phyloP scores from a whole-genome alignment of 2,797 vertebrate species.

The Ispidina lecontei region DNA sequence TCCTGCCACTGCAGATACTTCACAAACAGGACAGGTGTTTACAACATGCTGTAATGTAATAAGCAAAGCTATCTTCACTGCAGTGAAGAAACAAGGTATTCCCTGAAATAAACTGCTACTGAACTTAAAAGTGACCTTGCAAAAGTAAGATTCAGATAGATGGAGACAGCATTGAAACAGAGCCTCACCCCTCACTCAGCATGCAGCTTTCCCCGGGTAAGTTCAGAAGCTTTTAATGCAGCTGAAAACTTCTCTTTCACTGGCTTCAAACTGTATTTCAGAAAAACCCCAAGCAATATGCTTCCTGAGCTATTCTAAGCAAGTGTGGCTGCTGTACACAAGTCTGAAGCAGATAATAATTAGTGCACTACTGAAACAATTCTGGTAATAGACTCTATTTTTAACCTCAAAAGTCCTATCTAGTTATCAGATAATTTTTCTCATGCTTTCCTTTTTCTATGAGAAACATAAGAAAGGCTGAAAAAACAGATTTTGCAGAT shows the following conservation, averaged over 20 bases:
- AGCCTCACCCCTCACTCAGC: neutral
- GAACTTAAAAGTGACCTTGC: constrained; percentile 5
- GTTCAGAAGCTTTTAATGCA: neutral
- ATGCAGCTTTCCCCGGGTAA: neutral
- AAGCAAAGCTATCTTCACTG: neutral
- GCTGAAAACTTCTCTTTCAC: neutral
- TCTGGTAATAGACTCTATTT: neutral
- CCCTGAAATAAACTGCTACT: constrained; percentile 32
- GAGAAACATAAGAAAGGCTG: neutral
- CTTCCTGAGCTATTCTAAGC: neutral
- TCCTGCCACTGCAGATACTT: neutral
- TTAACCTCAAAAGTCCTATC: neutral
- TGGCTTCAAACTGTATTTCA: neutral
- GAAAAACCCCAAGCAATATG: neutral
- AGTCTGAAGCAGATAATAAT: neutral
- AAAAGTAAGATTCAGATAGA: neutral
- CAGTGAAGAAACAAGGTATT: neutral
- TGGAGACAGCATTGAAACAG: neutral
- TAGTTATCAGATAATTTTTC: neutral
- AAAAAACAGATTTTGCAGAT: neutral
- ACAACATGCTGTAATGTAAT: neutral
- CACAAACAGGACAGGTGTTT: neutral
- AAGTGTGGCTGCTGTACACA: neutral
- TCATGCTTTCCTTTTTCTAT: neutral
- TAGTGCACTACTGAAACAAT: neutral